Evolutionary conservation across 2,797 vertebrate species (phyloP), one percentile per base, ranked within the genome.

Genomic region (Artibeus jamaicensis): DNA sequence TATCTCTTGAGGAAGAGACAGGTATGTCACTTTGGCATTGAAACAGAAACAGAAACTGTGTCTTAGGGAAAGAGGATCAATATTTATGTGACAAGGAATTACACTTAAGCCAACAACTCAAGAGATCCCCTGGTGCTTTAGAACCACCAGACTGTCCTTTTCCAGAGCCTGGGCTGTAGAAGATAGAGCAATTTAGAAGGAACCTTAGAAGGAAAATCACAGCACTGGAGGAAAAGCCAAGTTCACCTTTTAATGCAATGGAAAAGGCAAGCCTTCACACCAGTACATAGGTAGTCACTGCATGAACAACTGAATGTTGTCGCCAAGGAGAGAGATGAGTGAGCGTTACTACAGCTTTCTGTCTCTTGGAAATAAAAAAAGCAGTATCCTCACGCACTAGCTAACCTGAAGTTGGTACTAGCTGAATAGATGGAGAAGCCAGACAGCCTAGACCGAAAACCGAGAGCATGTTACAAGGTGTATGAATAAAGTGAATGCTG

Each of bases 1-100:
- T 98, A 97, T 99, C 99, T 50, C 99, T 99, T 99, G 99, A 99
- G 97, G 99, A 99, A 84, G 99, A 99, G 83, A 99, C 99, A 11
- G 98, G 99, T 97, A 97, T 97, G 39, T 99, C 96, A 99, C 99
- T 99, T 98, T 99, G 98, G 99, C 99, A 0, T 99, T 99, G 21
- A 99, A 99, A 96, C 99, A 99, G 98, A 99, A 96, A 99, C 99
- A 99, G 99, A 99, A 97, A 98, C 21, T 98, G 98, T 3, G 99
- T 99, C 14, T 94, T 98, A 42, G 98, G 98, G 93, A 98, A 77
- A 93, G 98, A 98, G 98, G 98, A 98, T 26, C 99, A 99, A 90
- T 77, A 11, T 77, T n/a, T 50, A 34, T 2, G 6, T 21, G 46
- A 50, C 46, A 50, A 50, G n/a, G 46, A 77, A 77, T 50, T 77